These are phyloP conservation scores for Yponomeuta evonymella DNA, from an alignment of 2,888 invertebrate genomes.

Conservation along the genomic window DNA sequence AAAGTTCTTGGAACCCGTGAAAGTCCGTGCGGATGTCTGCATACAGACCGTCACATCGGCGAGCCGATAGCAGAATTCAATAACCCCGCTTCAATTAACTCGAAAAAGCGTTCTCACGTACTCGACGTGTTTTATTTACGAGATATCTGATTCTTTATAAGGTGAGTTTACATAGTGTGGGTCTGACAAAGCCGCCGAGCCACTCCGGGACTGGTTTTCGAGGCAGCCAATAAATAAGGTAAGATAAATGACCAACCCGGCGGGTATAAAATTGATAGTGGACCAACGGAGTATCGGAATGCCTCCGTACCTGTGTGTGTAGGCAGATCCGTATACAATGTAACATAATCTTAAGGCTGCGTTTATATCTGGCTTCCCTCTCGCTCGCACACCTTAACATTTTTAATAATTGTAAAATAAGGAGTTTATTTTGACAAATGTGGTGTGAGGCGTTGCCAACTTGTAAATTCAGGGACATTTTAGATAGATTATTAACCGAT, in stretches of 20 bases:
- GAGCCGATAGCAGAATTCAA: neutral
- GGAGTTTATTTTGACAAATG: too few relatives aligned
- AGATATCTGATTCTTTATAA: slow-evolving; percentile 14
- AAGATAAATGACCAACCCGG: slow-evolving; percentile 73
- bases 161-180: slow-evolving; percentile 42
- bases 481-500: too few relatives aligned
- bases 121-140: slow-evolving; percentile 16
- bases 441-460: too few relatives aligned
- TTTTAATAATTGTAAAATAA: too few relatives aligned
- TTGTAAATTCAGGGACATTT: too few relatives aligned
- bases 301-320: slow-evolving; percentile 13
- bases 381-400: too few relatives aligned
- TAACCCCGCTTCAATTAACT: slow-evolving; percentile 12
- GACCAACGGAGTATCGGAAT: slow-evolving; percentile 55
- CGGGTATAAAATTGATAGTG: slow-evolving; percentile 72
- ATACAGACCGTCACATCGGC: neutral
- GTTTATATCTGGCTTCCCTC: too few relatives aligned
- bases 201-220: slow-evolving; percentile 60
- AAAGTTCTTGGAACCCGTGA: slow-evolving; percentile 61
- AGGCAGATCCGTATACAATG: slow-evolving; percentile 15
- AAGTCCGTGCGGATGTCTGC: slow-evolving; percentile 36
- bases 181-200: slow-evolving; percentile 50
- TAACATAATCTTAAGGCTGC: neutral
- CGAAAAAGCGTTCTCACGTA: slow-evolving; percentile 29
- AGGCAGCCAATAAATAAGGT: slow-evolving; percentile 71